Percentiles rank a stretch among this genome's conserved stretches.
Evolutionary conservation across 2,888 invertebrate genomes (phyloP).

Genomic region (Piscicola geometra): DNA sequence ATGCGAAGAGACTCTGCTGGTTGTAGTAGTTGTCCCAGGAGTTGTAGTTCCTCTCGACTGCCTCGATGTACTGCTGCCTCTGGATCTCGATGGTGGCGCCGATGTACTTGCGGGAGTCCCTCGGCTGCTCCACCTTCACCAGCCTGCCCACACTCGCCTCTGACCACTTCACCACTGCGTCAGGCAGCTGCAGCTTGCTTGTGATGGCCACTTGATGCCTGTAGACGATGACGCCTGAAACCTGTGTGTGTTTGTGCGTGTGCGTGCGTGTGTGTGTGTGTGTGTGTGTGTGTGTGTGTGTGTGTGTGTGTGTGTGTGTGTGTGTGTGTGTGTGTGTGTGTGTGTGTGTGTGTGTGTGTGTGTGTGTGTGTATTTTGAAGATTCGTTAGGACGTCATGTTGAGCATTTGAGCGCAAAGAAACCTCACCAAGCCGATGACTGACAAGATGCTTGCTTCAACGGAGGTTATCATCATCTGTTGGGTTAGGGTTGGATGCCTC

Average conservation of each 20-base stretch:
- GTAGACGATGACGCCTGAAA: not conserved
- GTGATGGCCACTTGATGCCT: not conserved
- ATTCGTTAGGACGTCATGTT: not conserved
- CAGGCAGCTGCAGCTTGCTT: not conserved
- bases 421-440: constrained; percentile 57
- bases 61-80: constrained; percentile 16
- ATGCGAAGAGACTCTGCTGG: not conserved
- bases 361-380: constrained; percentile 18
- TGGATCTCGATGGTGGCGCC: constrained; percentile 22
- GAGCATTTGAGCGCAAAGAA: not conserved
- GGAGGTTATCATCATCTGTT: constrained; percentile 49
- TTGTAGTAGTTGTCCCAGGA: not conserved
- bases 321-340: constrained; percentile 19
- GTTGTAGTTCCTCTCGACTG: constrained; percentile 5
- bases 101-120: constrained; percentile 6
- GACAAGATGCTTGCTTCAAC: constrained; percentile 55
- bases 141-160: not conserved
- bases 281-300: not conserved
- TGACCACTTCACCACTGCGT: not conserved
- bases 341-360: constrained; percentile 19
- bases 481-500: too few relatives aligned
- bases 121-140: not conserved
- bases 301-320: constrained; percentile 18
- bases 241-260: constrained; percentile 55
- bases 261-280: not conserved